phyloP scores from a whole-genome alignment of 2,888 invertebrate species.

The Amphiduros pacificus region DNA sequence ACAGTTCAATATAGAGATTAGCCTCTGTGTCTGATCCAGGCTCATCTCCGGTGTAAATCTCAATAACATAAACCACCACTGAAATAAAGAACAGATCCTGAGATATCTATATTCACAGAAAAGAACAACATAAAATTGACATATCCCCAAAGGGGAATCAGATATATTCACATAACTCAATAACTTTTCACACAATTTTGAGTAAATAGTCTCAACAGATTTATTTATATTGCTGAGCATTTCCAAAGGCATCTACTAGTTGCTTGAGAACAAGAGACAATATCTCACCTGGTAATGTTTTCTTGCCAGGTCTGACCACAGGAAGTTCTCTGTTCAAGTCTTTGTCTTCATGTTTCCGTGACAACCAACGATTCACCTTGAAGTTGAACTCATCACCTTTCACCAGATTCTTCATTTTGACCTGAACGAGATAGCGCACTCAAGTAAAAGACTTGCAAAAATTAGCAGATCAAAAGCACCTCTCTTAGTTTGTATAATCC shows the following conservation, averaged over 20 bases:
- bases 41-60: conserved; percentile 33
- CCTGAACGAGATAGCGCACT: no score
- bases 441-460: neutral
- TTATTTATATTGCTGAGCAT: no score
- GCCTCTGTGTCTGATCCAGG: conserved; percentile 35
- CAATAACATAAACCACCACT: conserved; percentile 16
- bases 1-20: conserved; percentile 26
- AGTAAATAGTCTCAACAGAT: no score
- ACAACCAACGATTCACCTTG: conserved; percentile 46
- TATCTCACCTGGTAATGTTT: conserved; percentile 45
- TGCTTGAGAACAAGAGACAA: no score
- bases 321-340: conserved; percentile 53
- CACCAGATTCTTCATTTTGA: conserved; percentile 31
- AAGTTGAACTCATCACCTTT: conserved; percentile 35
- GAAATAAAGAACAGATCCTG: neutral
- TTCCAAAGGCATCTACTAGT: no score
- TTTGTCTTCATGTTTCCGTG: conserved; percentile 43
- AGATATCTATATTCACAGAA: no score
- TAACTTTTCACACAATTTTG: no score
- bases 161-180: no score
- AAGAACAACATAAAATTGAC: no score
- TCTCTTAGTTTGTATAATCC: neutral
- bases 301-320: conserved; percentile 39
- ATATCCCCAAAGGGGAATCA: no score
- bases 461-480: neutral